Evolutionary conservation across 2,888 invertebrate genomes (phyloP).

Genomic region (Fragum sueziense): DNA sequence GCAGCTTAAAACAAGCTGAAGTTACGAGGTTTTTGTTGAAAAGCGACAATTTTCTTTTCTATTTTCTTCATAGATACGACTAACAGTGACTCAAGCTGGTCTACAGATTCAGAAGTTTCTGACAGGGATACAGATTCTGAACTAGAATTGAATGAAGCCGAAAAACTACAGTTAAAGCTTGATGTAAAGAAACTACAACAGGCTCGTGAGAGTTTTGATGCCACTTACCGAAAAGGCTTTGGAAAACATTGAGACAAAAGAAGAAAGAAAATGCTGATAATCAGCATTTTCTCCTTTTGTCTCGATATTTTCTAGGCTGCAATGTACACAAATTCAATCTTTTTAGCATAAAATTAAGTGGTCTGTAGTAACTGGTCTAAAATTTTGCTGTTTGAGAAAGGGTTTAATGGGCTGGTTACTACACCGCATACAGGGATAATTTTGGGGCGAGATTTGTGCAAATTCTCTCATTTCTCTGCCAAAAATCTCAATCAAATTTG

Average conservation of each 20-base stretch:
- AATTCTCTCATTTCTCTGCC: no score
- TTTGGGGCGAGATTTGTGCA: no score
- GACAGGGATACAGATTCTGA: slow-evolving; percentile 2
- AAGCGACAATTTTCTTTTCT: no score
- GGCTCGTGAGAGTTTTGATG: background rate
- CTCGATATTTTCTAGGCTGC: background rate
- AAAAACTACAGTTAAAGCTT: background rate
- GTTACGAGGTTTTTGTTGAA: no score
- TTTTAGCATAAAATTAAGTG: no score
- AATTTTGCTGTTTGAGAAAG: no score
- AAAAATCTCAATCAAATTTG: no score
- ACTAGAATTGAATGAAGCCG: background rate
- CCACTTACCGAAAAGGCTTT: background rate
- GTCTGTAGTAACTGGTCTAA: no score
- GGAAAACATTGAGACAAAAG: background rate
- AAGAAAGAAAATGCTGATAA: background rate
- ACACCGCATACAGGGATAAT: no score
- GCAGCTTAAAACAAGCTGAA: no score
- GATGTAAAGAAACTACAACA: slow-evolving; percentile 1
- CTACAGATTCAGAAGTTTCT: background rate
- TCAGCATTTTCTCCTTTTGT: background rate
- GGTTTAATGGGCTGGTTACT: no score
- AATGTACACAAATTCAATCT: no score
- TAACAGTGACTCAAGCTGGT: background rate
- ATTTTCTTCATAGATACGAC: background rate